A percentile compares a stretch with the other conserved stretches of the same genome.
Evolutionary conservation across 92 coral and sea anemone genomes (phyloP).

Genomic region (Actinernus sp.): DNA sequence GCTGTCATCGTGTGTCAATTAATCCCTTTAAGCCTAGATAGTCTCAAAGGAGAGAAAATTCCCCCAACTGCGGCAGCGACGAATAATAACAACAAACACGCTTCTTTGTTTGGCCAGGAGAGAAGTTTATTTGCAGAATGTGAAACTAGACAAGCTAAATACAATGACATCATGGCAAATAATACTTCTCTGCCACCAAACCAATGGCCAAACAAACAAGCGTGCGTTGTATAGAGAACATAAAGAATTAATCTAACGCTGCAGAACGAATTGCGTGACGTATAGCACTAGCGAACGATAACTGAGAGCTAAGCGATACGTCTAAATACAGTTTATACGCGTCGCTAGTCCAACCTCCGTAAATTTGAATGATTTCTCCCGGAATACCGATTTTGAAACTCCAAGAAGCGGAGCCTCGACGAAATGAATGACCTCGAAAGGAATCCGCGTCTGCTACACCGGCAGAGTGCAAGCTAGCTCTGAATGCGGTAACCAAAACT

Average conservation of each 20-base stretch:
- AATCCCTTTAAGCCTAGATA: too few relatives aligned
- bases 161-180: not conserved
- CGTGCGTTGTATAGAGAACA: too few relatives aligned
- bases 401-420: constrained; percentile 16
- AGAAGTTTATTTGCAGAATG: not conserved
- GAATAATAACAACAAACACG: not conserved
- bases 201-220: constrained; percentile 9
- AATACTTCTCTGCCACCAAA: constrained; percentile 4
- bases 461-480: too few relatives aligned
- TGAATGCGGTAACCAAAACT: not conserved
- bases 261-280: not conserved
- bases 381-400: not conserved
- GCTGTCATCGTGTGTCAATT: too few relatives aligned
- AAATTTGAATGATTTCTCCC: constrained; percentile 9
- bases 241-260: not conserved
- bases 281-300: not conserved
- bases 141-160: not conserved
- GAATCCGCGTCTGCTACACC: too few relatives aligned
- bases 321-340: constrained; percentile 8
- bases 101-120: constrained; percentile 3
- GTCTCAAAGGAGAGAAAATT: too few relatives aligned
- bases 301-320: constrained; percentile 1
- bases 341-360: constrained; percentile 15
- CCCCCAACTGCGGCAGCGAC: not conserved
- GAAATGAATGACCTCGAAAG: constrained; percentile 15